These are phyloP conservation scores for Pachyrhynchus sulphureomaculatus DNA, from an alignment of 1,140 invertebrate species.

Conservation along the genomic window DNA sequence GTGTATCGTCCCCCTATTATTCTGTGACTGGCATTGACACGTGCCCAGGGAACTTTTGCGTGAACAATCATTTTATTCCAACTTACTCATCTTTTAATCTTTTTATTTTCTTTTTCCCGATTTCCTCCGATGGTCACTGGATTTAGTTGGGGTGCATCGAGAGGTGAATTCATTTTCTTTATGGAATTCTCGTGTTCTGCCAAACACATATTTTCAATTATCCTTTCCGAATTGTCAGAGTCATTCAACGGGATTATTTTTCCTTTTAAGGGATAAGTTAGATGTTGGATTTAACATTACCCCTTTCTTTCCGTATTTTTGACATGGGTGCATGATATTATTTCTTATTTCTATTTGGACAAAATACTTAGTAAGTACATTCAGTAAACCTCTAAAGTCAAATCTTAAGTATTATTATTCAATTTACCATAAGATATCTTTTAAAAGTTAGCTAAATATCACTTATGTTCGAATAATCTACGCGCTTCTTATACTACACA, in stretches of 20 bases:
- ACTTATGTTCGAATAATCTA: too few species aligned
- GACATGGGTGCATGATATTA: too few species aligned
- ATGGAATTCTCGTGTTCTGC: slow-evolving; percentile 26
- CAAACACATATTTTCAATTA: slow-evolving; percentile 13
- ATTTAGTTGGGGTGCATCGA: slow-evolving; percentile 3
- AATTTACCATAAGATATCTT: too few species aligned
- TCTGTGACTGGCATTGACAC: slow-evolving; percentile 16
- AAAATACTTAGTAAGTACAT: too few species aligned
- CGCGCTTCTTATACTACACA: too few species aligned
- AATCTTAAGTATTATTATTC: too few species aligned
- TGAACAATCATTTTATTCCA: slow-evolving; percentile 24
- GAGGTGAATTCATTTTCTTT: slow-evolving; percentile 25
- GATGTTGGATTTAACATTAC: too few species aligned
- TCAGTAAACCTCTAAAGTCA: too few species aligned
- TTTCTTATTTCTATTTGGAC: too few species aligned
- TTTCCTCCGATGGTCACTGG: slow-evolving; percentile 16
- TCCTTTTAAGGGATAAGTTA: not conserved
- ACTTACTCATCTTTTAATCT: slow-evolving; percentile 35
- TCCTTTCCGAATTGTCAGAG: not conserved
- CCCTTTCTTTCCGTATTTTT: too few species aligned
- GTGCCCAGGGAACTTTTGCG: slow-evolving; percentile 20
- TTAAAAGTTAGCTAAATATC: too few species aligned
- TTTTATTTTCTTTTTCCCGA: slow-evolving; percentile 32
- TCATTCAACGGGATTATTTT: not conserved
- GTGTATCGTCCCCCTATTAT: slow-evolving; percentile 9